Evolutionary conservation across 2,113 vertebrate genomes (phyloP), one percentile per base, ranked within the genome.

Genomic region (Tragelaphus strepsiceros): DNA sequence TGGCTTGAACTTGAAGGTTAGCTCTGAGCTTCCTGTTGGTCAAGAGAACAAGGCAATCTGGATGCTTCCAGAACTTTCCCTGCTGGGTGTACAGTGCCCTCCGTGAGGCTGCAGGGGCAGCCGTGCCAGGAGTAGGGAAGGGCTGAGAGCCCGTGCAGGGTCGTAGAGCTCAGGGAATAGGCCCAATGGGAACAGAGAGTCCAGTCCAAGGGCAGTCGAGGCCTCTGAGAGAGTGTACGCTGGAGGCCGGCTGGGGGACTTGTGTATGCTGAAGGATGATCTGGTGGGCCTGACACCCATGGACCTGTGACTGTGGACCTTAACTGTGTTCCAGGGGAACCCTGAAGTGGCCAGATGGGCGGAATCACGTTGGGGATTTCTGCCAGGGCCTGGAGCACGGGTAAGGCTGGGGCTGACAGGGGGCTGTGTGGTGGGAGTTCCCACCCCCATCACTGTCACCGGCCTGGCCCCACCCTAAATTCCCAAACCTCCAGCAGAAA

Each of bases 361-460:
- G 84, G 84, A 99, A 99, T 96, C 98, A 99, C 0, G 98, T 98
- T 0, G 99, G 99, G 2, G 93, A 98, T 28, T 99, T 99, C 98
- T 96, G 30, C 88, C 94, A 97, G 3, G 99, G 99, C n/a, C 97
- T 98, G 97, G 99, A 99, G 96, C 98, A 99, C 0, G 99, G 99
- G 99, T 99, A 53, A 98, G 98, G 59, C 49, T 28, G 81, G 5
- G 77, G 39, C 51, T 4, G 19, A 6, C 5, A 43, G 7, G 2
- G 35, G 80, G 15, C 2, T 2, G 13, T 21, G 6, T 9, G 35
- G n/a, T 2, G 9, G 22, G 74, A 6, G 53, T 14, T 58, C 85
- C 22, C 5, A 2, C 7, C 22, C n/a, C 35, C 71, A 39, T 56
- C 14, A 0, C 7, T 0, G 1, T 51, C 62, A 14, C 71, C 28